Evolutionary conservation across 1,140 invertebrate species (phyloP).

Genomic region (Dendrolimus punctatus): DNA sequence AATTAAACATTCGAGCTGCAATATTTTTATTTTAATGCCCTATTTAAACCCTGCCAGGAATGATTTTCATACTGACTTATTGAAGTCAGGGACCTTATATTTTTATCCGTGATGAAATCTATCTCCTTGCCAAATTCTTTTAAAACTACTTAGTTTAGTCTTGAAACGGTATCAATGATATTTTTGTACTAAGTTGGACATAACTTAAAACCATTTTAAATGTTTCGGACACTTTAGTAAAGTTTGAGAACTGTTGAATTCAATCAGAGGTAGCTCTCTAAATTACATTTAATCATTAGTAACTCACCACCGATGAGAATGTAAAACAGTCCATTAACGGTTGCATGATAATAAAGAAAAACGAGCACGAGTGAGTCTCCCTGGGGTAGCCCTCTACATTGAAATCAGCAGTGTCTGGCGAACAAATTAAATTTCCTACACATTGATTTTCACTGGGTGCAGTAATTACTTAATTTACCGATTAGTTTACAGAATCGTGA

Average conservation of each 20-base stretch:
- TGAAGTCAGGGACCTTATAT: too few species aligned
- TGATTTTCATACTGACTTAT: too few species aligned
- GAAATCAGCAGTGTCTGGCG: conserved; percentile 30
- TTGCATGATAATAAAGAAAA: conserved; percentile 18
- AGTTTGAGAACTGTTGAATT: neutral
- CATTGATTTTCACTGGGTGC: conserved; percentile 45
- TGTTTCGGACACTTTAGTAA: too few species aligned
- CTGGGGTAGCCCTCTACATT: conserved; percentile 23
- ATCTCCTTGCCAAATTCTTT: too few species aligned
- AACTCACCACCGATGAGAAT: neutral
- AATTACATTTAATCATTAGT: neutral
- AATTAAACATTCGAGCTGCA: too few species aligned
- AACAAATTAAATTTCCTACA: conserved; percentile 53
- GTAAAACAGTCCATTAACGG: neutral
- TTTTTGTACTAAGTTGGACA: too few species aligned
- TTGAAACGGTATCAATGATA: too few species aligned
- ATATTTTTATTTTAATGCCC: too few species aligned
- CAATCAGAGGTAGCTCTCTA: neutral
- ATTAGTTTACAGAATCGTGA: conserved; percentile 42
- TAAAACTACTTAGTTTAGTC: too few species aligned
- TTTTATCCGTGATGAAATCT: too few species aligned
- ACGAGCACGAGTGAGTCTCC: conserved; percentile 7
- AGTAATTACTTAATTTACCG: conserved; percentile 57
- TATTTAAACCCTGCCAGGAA: too few species aligned
- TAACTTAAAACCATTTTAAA: too few species aligned